These are phyloP conservation scores for Philotrypesis tridentata DNA, from an alignment of 1,140 invertebrate species.

Conservation along the genomic window DNA sequence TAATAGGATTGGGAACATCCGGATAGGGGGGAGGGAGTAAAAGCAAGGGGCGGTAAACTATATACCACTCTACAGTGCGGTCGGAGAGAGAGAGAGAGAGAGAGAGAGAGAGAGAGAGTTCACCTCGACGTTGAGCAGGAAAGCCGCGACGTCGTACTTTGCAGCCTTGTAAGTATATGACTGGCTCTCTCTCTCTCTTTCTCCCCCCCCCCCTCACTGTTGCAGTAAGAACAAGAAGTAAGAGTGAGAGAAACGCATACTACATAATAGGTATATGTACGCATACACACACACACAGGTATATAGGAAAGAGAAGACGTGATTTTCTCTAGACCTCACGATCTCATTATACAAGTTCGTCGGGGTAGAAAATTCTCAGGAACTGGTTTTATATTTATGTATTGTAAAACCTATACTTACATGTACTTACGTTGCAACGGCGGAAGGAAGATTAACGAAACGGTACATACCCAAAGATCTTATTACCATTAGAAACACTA, in stretches of 20 bases:
- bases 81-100: neutral
- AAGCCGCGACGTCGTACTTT: constrained; percentile 1
- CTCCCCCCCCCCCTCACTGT: no score
- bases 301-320: neutral
- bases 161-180: neutral
- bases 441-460: neutral
- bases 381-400: constrained; percentile 38
- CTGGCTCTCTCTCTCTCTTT: neutral
- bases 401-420: no score
- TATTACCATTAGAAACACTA: constrained; percentile 43
- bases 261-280: no score
- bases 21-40: neutral
- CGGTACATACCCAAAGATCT: neutral
- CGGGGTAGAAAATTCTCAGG: constrained; percentile 28
- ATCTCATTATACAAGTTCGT: constrained; percentile 27
- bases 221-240: neutral
- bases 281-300: neutral
- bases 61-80: neutral
- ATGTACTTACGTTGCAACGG: neutral
- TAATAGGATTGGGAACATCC: constrained; percentile 23
- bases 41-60: neutral
- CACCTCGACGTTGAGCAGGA: neutral
- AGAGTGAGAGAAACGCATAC: neutral
- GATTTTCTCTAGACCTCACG: constrained; percentile 35
- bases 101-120: neutral